Base-by-base conservation (phyloP, 2,113 vertebrate genomes). In the Ptilorrhoa leucosticta region DNA sequence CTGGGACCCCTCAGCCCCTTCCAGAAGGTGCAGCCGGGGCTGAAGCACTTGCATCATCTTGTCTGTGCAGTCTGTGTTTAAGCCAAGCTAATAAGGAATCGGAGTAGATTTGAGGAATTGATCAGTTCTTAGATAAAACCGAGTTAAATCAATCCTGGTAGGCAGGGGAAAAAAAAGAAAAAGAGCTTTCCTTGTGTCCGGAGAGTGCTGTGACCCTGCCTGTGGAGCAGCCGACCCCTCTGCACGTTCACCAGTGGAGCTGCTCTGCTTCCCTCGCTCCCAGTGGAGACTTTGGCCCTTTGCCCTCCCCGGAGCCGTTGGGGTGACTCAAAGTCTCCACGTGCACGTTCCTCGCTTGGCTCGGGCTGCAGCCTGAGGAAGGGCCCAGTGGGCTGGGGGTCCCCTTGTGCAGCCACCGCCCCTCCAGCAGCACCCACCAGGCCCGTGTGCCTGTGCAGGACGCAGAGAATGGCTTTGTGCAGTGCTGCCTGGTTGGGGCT, bases 331-430 rank as follows among this genome's bases (percentile, higher is more conserved):
- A 30, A 71, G 27, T 24, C 44, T 68, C 79, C 39, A 5, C 0
- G 1, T 81, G 68, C 13, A 0, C 0, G 0, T 56, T 30, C 31
- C 28, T 81, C 15, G 2, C 45, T 40, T 13, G 13, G 31, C 50
- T 22, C 1, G 27, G 65, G 35, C 56, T 80, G 13, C 65, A 26
- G 66, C 69, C 13, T 2, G 5, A 54, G 65, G 47, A 45, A 21
- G 19, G 73, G 40, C 10, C 7, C 0, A 0, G 19, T 0, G 33
- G 44, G 48, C 50, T 33, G 33, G 10, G 57, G 33, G 40, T 70
- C 5, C 16, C 31, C 47, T 28, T 7, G 77, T 1, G 3, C 51
- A n/a, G 45, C 61, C 63, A 8, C 5, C 0, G 53, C 23, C 69
- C 30, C 60, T 42, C 18, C 68, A 42, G 78, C 69, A 77, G 71